Conservation (phyloP, 2,888 invertebrate species). For the Spisula solida region DNA sequence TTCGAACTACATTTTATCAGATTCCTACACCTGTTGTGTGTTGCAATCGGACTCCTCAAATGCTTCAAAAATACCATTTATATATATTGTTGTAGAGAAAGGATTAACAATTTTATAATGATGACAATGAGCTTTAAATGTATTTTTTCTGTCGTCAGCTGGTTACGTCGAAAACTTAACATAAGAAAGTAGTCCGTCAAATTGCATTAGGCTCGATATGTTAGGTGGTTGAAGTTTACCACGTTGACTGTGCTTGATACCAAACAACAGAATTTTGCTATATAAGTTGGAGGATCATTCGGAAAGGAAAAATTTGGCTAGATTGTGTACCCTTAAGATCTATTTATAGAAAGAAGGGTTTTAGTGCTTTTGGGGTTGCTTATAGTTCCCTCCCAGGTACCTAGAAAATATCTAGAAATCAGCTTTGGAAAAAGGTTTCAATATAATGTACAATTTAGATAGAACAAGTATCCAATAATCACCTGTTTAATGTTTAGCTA, state of each 20-base stretch:
- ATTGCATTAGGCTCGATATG: too few species aligned
- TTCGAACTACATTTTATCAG: too few species aligned
- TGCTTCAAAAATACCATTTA: not conserved
- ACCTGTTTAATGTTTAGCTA: not conserved
- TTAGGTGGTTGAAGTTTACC: too few species aligned
- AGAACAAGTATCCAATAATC: not conserved
- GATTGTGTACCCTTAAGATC: constrained; percentile 20
- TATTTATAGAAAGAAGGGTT: constrained; percentile 44
- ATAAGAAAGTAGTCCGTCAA: too few species aligned
- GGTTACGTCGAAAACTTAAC: not conserved
- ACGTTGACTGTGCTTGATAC: too few species aligned
- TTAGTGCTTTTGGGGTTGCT: constrained; percentile 43
- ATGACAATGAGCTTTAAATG: not conserved
- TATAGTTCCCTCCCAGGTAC: constrained; percentile 22
- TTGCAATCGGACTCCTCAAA: not conserved
- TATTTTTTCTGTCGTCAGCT: not conserved
- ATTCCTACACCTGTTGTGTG: too few species aligned
- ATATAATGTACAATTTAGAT: constrained; percentile 32
- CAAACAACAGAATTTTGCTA: not conserved
- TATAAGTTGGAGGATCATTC: constrained; percentile 43
- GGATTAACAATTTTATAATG: not conserved
- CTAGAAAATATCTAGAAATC: constrained; percentile 33
- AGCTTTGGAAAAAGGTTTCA: constrained; percentile 44
- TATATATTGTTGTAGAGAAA: not conserved
- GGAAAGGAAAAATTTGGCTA: not conserved